Percentiles rank a stretch among this genome's conserved stretches.
Evolutionary conservation across 2,888 invertebrate species (phyloP).

Genomic region (Tetranychus truncatus): DNA sequence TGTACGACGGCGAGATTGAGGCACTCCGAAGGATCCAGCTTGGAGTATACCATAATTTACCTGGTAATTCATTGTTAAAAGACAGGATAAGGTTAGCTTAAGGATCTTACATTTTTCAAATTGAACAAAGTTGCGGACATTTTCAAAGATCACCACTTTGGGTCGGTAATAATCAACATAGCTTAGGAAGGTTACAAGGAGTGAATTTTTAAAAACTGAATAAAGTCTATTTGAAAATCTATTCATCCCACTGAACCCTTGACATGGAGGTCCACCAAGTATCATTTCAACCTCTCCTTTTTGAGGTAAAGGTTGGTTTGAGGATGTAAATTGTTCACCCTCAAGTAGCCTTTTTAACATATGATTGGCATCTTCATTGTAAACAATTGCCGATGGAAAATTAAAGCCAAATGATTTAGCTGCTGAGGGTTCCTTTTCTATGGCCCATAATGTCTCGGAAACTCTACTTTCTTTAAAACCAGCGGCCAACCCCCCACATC

Average conservation of each 20-base stretch:
- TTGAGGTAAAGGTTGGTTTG: slow-evolving; percentile 42
- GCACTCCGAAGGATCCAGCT: slow-evolving; percentile 66
- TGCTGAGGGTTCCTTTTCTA: slow-evolving; percentile 56
- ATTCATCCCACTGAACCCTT: slow-evolving; percentile 77
- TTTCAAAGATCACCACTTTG: slow-evolving; percentile 61
- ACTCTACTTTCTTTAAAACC: slow-evolving; percentile 36
- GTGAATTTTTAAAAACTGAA: slow-evolving; percentile 64
- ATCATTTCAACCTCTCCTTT: slow-evolving; percentile 63
- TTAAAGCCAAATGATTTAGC: slow-evolving; percentile 60
- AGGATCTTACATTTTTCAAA: slow-evolving; percentile 62
- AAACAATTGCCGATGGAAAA: slow-evolving; percentile 52
- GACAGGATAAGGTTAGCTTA: slow-evolving; percentile 53
- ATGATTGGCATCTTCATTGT: slow-evolving; percentile 60
- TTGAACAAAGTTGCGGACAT: slow-evolving; percentile 65
- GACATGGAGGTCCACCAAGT: slow-evolving; percentile 72
- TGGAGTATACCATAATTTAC: slow-evolving; percentile 68
- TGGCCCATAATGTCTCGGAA: slow-evolving; percentile 55
- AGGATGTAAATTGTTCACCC: slow-evolving; percentile 30
- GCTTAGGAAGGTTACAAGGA: slow-evolving; percentile 59
- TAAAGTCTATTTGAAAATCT: slow-evolving; percentile 64
- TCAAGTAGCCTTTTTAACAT: slow-evolving; percentile 49
- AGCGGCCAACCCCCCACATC: slow-evolving; percentile 47
- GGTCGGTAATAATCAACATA: slow-evolving; percentile 71
- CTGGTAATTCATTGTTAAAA: slow-evolving; percentile 67
- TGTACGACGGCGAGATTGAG: slow-evolving; percentile 56